Evolutionary conservation across 2,888 invertebrate species (phyloP).

Genomic region (Polyommatus iphigenia): DNA sequence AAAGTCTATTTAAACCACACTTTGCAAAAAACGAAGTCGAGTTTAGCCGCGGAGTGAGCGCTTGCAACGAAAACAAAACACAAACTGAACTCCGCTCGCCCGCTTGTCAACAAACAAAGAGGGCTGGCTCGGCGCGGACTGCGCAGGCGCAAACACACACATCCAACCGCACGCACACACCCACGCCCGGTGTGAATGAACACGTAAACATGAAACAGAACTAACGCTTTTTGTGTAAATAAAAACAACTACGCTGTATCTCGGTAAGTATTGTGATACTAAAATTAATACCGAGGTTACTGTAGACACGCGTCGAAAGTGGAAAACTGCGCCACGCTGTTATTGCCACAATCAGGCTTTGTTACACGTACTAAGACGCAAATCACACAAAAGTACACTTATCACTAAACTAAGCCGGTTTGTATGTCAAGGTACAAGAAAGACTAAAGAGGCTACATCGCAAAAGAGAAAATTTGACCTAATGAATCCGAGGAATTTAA

Average conservation of each 20-base stretch:
- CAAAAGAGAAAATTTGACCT: neutral
- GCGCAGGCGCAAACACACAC: slow-evolving; percentile 69
- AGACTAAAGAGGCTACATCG: neutral
- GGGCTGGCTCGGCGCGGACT: slow-evolving; percentile 61
- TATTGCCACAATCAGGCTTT: neutral
- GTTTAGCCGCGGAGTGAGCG: slow-evolving; percentile 50
- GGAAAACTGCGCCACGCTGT: slow-evolving; percentile 20
- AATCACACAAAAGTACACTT: neutral
- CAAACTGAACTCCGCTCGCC: slow-evolving; percentile 47
- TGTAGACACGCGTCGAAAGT: slow-evolving; percentile 22
- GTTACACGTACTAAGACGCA: neutral
- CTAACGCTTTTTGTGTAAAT: slow-evolving; percentile 38
- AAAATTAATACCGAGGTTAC: slow-evolving; percentile 42
- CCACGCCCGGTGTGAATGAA: slow-evolving; percentile 65
- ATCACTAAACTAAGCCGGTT: neutral
- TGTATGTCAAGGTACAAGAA: neutral
- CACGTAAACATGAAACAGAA: slow-evolving; percentile 60
- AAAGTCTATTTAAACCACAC: slow-evolving; percentile 25
- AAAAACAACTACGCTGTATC: slow-evolving; percentile 36
- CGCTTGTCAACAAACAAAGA: slow-evolving; percentile 80
- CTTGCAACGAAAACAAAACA: slow-evolving; percentile 56
- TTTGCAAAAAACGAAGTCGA: neutral
- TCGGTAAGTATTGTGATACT: slow-evolving; percentile 34
- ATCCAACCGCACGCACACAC: slow-evolving; percentile 61
- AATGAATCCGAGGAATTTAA: neutral